phyloP scores from a whole-genome alignment of 2,888 invertebrate genomes.

The Crematogaster levior region DNA sequence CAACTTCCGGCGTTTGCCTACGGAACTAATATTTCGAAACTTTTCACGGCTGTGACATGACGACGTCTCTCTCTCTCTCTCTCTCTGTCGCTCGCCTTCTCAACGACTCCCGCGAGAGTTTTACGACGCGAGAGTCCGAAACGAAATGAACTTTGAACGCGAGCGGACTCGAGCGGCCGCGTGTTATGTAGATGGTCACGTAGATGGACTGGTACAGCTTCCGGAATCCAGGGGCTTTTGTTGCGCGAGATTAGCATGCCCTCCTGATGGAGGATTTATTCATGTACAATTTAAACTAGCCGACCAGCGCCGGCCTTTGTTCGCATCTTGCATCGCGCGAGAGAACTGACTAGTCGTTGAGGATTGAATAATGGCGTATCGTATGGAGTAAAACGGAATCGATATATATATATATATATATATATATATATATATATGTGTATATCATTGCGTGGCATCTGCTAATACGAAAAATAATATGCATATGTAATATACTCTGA shows the following conservation, averaged over 20 bases:
- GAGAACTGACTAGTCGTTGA: not conserved
- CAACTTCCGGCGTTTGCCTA: conserved; percentile 56
- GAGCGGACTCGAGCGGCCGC: conserved; percentile 67
- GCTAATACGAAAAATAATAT: not conserved
- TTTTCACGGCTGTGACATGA: conserved; percentile 42
- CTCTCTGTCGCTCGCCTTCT: not conserved
- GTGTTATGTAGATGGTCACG: conserved; percentile 76
- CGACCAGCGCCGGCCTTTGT: conserved; percentile 74
- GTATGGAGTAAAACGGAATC: not conserved
- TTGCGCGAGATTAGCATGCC: conserved; percentile 79
- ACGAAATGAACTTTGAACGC: conserved; percentile 42
- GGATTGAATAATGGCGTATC: conserved; percentile 27
- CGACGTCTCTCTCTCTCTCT: not conserved
- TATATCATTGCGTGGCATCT: not conserved
- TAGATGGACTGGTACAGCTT: conserved; percentile 65
- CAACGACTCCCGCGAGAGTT: conserved; percentile 53
- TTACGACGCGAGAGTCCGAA: conserved; percentile 52
- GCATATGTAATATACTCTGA: not conserved
- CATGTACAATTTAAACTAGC: conserved; percentile 80
- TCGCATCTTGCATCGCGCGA: conserved; percentile 41
- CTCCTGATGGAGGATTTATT: conserved; percentile 79
- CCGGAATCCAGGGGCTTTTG: conserved; percentile 71
- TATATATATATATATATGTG: no score
- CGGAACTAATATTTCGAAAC: conserved; percentile 58
- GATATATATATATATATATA: no score